Evolutionary conservation across 2,797 vertebrate species (phyloP), one percentile per base, ranked within the genome.

Genomic region (Lacerta viridis): DNA sequence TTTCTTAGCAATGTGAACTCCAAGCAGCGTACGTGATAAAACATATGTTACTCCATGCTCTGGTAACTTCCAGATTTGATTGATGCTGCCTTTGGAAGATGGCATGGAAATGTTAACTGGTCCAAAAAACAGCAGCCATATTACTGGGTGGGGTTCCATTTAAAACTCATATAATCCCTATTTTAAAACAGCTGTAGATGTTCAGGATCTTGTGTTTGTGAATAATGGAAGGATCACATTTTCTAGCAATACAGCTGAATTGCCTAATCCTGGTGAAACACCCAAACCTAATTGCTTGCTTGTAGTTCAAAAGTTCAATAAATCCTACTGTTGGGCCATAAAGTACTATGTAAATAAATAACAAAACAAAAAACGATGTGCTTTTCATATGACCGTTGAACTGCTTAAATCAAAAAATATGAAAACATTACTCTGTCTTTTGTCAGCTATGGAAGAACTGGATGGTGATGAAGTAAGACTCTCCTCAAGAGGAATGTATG

Each of bases 401-500:
- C 87, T 66, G 69, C 46, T 92, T 74, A 93, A 90, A 13, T 91
- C 77, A 5, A 64, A 39, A 5, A 43, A 81, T 86, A 20, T 75
- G 87, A 77, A 84, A 50, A 46, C 0, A 23, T 59, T 85, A 36
- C 5, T 83, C 90, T 80, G 2, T 50, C 80, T 83, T 87, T 94
- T 95, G 92, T 84, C 93, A 99, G 99, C 99, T n/a, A 99, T 99
- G 99, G 91, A 99, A 9, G 99, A 99, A 94, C 91, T 99, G 95
- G 99, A 99, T 87, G 99, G 99, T 0, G 99, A 99, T 95, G 98
- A 99, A 94, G 96, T 99, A 71, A 97, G 99, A 94, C 98, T 99
- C 92, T 99, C 99, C 50, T 99, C 99, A 91, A 98, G 99, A 97
- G 99, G 99, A 96, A 97, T 97, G 94, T 98, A 96, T 75, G 99